Evolutionary conservation across 2,888 invertebrate species (phyloP), one percentile per base, ranked within the genome.

Genomic region (Folsomia candida): DNA sequence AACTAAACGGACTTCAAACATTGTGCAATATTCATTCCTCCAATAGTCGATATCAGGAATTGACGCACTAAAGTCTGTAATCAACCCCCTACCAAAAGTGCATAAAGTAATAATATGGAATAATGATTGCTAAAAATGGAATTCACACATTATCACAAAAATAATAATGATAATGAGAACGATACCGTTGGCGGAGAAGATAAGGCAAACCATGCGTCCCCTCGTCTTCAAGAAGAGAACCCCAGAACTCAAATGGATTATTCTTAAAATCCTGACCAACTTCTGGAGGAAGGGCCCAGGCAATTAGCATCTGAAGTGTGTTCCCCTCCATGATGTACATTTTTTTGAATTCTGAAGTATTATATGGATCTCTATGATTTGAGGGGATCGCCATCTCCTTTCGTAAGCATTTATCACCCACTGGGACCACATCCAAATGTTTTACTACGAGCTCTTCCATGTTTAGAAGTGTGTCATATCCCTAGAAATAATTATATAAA

Each of bases 391-490:
- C 1, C 6, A 37, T 67, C 2, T 67, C 24, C 4, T 2, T 24
- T 20, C 29, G 18, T 18, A 57, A 51, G 37, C 25, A 3, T 9
- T 59, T 57, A 20, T 57, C 51, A 9, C 69, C 69, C 58, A 58
- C 24, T 2, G 25, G 29, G 1, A 69, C 26, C 9, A 59, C 26
- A 6, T 37, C 27, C 27, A 69, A 69, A 25, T 65, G 11, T 1
- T 26, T 22, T 4, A 64, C 2, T 1, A 59, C 59, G 6, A 69
- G 11, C 6, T 37, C n/a, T 28, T 69, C 65, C 69, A 69, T n/a
- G 18, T 37, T 59, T 1, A 59, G 64, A 2, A 69, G 27, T 9
- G 65, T n/a, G n/a, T n/a, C n/a, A n/a, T n/a, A n/a, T n/a, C n/a
- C n/a, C n/a, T n/a, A n/a, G n/a, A n/a, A n/a, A n/a, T n/a, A n/a